Percentiles rank a stretch among this genome's conserved stretches.
Conservation (phyloP, 1,140 invertebrate species). For the Chironomus tepperi region DNA sequence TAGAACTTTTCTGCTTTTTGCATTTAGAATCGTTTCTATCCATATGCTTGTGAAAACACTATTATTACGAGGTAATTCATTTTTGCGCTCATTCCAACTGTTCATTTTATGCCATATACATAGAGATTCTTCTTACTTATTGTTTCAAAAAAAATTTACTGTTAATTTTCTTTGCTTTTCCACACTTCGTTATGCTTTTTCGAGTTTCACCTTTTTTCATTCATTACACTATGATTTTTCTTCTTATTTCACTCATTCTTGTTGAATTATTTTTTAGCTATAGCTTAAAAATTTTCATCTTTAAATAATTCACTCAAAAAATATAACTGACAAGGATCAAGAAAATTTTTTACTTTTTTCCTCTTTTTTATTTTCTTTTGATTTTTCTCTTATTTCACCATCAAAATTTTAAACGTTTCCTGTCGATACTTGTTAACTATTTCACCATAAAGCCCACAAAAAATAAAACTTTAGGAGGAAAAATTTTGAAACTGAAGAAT, state of each 20-base stretch:
- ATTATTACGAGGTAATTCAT: background rate
- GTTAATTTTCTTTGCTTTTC: conserved; percentile 18
- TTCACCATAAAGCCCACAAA: no score
- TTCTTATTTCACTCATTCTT: background rate
- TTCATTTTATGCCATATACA: conserved; percentile 20
- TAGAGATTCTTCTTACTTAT: conserved; percentile 5
- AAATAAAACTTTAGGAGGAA: background rate
- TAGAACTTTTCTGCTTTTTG: background rate
- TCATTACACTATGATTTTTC: background rate
- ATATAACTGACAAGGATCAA: no score
- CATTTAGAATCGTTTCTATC: conserved; percentile 3
- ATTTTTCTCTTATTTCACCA: no score
- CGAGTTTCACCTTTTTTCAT: conserved; percentile 4
- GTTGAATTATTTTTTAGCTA: background rate
- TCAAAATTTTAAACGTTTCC: no score
- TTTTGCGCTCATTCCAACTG: conserved; percentile 14
- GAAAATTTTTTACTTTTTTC: no score
- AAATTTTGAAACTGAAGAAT: background rate
- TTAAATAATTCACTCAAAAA: no score
- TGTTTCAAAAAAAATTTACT: background rate
- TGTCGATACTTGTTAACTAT: no score
- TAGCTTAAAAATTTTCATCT: no score
- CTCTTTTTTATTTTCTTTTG: no score
- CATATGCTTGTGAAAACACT: background rate
- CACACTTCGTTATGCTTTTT: conserved; percentile 12